Conservation (phyloP, 2,888 invertebrate genomes). For the Latrodectus elegans region DNA sequence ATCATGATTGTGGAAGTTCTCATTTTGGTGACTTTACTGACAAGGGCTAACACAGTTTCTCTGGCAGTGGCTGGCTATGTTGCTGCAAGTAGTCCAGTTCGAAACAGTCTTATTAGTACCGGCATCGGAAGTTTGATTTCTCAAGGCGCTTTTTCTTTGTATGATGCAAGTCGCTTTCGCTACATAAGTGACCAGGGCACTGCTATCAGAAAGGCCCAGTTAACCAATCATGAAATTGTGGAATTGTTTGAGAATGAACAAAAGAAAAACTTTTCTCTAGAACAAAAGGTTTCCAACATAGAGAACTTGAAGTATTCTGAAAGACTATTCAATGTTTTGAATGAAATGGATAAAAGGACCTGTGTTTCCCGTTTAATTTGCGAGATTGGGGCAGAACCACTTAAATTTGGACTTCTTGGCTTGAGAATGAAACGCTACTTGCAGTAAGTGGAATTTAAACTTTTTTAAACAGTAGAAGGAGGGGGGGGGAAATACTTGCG, state of each 20-base stretch:
- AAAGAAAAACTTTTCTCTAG: neutral
- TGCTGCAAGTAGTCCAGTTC: slow-evolving; percentile 2
- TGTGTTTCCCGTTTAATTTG: slow-evolving; percentile 51
- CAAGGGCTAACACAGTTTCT: neutral
- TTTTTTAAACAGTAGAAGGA: neutral
- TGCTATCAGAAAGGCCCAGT: slow-evolving; percentile 26
- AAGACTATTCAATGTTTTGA: slow-evolving; percentile 45
- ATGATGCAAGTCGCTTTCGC: slow-evolving; percentile 40
- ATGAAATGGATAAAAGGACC: slow-evolving; percentile 53
- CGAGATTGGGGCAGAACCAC: slow-evolving; percentile 42
- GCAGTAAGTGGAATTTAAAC: slow-evolving; percentile 16
- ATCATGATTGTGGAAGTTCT: no score
- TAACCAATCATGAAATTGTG: slow-evolving; percentile 22
- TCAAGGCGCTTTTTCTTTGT: slow-evolving; percentile 5
- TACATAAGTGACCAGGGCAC: slow-evolving; percentile 41
- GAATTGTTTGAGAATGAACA: slow-evolving; percentile 4
- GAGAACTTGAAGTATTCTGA: slow-evolving; percentile 34
- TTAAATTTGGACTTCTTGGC: slow-evolving; percentile 41
- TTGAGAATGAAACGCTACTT: slow-evolving; percentile 42
- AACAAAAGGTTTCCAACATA: neutral
- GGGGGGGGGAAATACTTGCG: neutral
- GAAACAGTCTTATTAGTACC: slow-evolving; percentile 18
- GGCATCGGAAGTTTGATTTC: slow-evolving; percentile 17
- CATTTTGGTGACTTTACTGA: neutral
- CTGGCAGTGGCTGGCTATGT: slow-evolving; percentile 44